Base-by-base conservation (phyloP, 2,888 invertebrate genomes). In the Hydrotaea diabolus region DNA sequence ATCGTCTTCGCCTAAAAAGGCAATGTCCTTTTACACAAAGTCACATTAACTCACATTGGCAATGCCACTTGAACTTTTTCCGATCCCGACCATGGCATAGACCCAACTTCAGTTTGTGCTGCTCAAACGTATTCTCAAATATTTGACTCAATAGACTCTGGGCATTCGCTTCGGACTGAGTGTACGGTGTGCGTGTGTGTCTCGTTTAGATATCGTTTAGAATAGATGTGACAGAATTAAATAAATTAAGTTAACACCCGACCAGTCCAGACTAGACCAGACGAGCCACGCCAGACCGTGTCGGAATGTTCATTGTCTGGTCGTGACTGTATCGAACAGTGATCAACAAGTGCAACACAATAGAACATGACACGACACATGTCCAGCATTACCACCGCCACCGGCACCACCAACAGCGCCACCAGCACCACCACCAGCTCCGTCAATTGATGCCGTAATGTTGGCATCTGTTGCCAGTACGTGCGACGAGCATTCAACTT, bases 261-360 rank as follows among this genome's bases (percentile, higher is more conserved):
- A 26, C 31, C 62, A 62, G 19, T 15, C 59, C 26, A 31, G 62
- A 26, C 31, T 31, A 62, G 19, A 23, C 59, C 26, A 69, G 74
- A 55, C 75, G 80, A 17, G 23, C 55, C 26, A 59, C 5, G n/a
- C 59, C 59, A 73, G 75, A 43, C 81, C 84, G 78, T 84, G 81
- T 66, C 79, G 81, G 84, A 85, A 85, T 85, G 57, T 76, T 31
- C 43, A 85, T 62, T 76, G 66, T 78, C 81, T 76, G 81, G 81
- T 85, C 84, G 84, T 85, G 84, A 85, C 81, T 81, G 57, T 81
- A 77, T 85, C 78, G 75, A 79, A 75, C 59, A 77, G 64, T 64
- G 69, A 72, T 15, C 46, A 49, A 73, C 72, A 83, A 23, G 59
- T 46, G 66, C 46, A 73, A 49, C 31, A 49, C 31, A 72, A 66